Evolutionary conservation across 2,113 vertebrate species (phyloP).

Genomic region (Paralichthys olivaceus): DNA sequence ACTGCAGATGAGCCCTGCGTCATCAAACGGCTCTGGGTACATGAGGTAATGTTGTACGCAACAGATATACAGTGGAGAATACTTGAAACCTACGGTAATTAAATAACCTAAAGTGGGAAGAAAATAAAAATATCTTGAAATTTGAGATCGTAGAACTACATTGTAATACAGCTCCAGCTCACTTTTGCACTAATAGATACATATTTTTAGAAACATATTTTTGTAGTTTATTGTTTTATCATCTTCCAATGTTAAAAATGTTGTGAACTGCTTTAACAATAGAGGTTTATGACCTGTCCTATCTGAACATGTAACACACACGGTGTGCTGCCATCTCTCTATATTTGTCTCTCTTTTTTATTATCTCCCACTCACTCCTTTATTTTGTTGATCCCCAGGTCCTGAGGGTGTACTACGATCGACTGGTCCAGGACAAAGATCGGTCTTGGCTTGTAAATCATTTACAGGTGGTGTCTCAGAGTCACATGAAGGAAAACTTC

Average conservation of each 20-base stretch:
- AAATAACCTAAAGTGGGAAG: neutral
- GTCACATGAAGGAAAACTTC: constrained; percentile 86
- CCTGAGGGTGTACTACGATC: constrained; percentile 91
- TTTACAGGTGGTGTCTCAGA: constrained; percentile 80
- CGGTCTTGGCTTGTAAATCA: constrained; percentile 86
- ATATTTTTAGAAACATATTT: neutral
- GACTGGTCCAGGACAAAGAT: constrained; percentile 88
- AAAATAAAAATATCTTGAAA: no score
- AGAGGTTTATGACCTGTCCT: neutral
- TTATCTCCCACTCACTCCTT: neutral
- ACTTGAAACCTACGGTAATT: neutral
- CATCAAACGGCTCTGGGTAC: constrained; percentile 93
- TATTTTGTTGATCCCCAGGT: constrained; percentile 78
- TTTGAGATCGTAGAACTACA: no score
- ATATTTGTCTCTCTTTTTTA: neutral
- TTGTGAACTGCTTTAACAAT: no score
- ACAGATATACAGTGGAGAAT: neutral
- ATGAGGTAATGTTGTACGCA: constrained; percentile 84
- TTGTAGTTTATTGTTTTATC: neutral
- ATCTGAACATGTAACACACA: neutral
- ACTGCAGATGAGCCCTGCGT: constrained; percentile 79
- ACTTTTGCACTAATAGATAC: no score
- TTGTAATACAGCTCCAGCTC: no score
- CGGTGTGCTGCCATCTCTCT: neutral
- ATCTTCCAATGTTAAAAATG: neutral